Evolutionary conservation across 2,113 vertebrate species (phyloP), one percentile per base, ranked within the genome.

Genomic region (Cygnus buccinator): DNA sequence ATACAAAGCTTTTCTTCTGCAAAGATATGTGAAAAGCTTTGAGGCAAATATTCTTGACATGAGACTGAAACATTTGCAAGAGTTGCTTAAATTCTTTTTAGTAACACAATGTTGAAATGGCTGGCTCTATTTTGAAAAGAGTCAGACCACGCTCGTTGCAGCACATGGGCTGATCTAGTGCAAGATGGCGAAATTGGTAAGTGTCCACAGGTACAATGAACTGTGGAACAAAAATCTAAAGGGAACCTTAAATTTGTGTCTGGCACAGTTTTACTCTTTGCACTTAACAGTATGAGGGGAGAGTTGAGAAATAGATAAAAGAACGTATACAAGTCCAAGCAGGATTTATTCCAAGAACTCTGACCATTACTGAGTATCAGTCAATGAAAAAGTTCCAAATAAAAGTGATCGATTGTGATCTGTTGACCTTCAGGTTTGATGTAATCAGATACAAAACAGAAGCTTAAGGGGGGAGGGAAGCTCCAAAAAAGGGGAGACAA

Each of bases 131-230:
- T 65, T 33, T n/a, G 84, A 23, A 11, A 48, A 28, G 28, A 76
- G 48, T 9, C 28, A 52, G 1, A 3, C 20, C 61, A 28, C 1
- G 5, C 13, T 37, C 41, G 5, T 0, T 3, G 79, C 26, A 66
- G 37, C 25, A 7, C 0, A 0, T 0, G 23, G 57, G 48, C 46
- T 13, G 26, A 37, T 5, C 39, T 1, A 6, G 33, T 26, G 48
- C 21, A 22, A 26, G 11, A 48, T 2, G 43, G 31, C 12, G 22
- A 7, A 8, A 20, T 3, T 29, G 20, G 7, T 11, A 12, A 29
- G n/a, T 2, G 12, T 41, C 61, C 62, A 21, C 29, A 50, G 66
- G 43, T 43, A 37, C 10, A 5, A 10, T 2, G 25, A 12, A 4
- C 33, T 28, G 55, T 14, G 33, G 44, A 52, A 15, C 12, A 61